Evolutionary conservation across 2,888 invertebrate genomes (phyloP), one percentile per base, ranked within the genome.

Genomic region (Drosophila seclusa): DNA sequence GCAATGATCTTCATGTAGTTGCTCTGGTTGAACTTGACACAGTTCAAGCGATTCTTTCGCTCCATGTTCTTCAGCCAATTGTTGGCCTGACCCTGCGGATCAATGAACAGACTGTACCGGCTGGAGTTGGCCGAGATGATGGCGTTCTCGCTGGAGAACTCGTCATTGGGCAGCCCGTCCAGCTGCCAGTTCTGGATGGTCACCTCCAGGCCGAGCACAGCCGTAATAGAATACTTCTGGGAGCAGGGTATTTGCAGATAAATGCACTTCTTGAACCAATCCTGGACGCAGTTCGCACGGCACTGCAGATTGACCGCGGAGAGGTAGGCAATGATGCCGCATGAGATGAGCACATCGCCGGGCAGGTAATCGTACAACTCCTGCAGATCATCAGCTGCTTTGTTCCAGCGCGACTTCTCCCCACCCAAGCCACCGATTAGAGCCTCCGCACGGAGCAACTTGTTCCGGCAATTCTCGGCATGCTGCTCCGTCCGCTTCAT

Each of bases 31-130:
- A 93, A 93, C 71, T 93, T 92, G 4, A 93, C 91, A 2, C 91
- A 88, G 32, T 86, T 90, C 1, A 93, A 67, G 0, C 91, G 91
- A 87, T 93, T 93, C 50, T 90, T 81, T 74, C 94, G 91, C 91
- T 97, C 98, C 96, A 97, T 96, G 84, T 97, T 97, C 82, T 97
- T 95, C 40, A 98, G 95, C 98, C 98, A 98, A 91, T 97, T 97
- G 91, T 97, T 97, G 36, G 98, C 98, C 92, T 98, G 98, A 13
- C 96, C 96, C 93, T 98, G 98, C 0, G 98, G 98, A 93, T 98
- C 98, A 77, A 98, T 97, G 92, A 98, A 96, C 40, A 98, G 94
- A 1, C 98, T 98, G 96, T 97, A 98, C 40, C 98, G 95, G 24
- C 96, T 95, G 0, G 98, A 97, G 93, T 96, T 96, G 49, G 95